Base-by-base conservation (phyloP, 2,797 vertebrate genomes). In the Mus caroli region DNA sequence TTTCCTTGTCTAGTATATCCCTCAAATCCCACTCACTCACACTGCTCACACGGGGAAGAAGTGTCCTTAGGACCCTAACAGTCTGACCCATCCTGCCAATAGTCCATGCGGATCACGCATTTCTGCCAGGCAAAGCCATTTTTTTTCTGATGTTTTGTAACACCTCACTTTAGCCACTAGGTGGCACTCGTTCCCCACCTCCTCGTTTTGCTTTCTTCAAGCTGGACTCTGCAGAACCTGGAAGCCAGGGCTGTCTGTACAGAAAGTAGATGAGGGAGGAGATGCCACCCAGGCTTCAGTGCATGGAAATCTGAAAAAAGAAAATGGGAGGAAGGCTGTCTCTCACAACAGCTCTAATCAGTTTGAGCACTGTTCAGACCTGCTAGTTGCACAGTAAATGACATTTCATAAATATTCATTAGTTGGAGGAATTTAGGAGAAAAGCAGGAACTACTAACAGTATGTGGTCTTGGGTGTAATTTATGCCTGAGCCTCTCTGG, bases 391-490 rank as follows among this genome's bases (percentile, higher is more conserved):
- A 90, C 26, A 71, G 82, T 89, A 95, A 96, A 64, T 94, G 75
- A 73, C 52, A 20, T 82, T 94, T 94, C 76, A 82, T 97, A 96
- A 95, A 97, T 97, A 95, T 95, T 96, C 93, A 95, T 78, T 67
- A 96, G 9, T 69, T 88, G 15, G 3, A 19, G 90, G 92, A 92
- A 94, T 96, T 77, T 80, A 92, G 90, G 34, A 37, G 56, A 79
- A 91, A 96, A 92, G 62, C 85, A 93, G 93, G 62, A 92, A 79
- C 85, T 73, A 37, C 60, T 83, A 78, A 89, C 69, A 87, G 82
- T 88, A 84, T 91, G 75, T 58, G 37, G 79, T 91, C 71, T 78
- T 62, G 76, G 58, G 37, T 88, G 24, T 84, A 91, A 97, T 92
- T 87, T 84, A 91, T 91, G 82, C 37, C 40, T 54, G 92, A 54